Conservation (phyloP, 2,888 invertebrate genomes). For the Parapristionchus giblindavisi region DNA sequence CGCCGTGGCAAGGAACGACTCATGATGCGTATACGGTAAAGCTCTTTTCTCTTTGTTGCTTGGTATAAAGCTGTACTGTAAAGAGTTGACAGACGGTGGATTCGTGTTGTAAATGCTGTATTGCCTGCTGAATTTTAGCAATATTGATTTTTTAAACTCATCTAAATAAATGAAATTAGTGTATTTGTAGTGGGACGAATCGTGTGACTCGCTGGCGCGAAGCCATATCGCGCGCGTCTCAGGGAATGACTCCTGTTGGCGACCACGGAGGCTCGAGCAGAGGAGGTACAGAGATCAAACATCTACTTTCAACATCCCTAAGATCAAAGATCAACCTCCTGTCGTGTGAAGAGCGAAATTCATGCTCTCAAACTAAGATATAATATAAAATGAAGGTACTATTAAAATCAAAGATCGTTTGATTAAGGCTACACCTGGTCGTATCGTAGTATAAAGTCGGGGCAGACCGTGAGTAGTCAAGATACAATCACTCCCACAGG, state of each 20-base stretch:
- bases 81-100: too few relatives aligned
- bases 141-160: neutral
- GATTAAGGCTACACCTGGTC: constrained; percentile 14
- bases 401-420: neutral
- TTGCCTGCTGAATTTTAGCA: too few relatives aligned
- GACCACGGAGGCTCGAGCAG: neutral
- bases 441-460: neutral
- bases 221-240: constrained; percentile 4
- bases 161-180: neutral
- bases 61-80: neutral
- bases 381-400: neutral
- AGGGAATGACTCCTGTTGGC: constrained; percentile 14
- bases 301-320: too few relatives aligned
- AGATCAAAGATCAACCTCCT: too few relatives aligned
- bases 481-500: constrained; percentile 11
- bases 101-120: too few relatives aligned
- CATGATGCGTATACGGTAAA: constrained; percentile 17
- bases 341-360: too few relatives aligned
- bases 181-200: constrained; percentile 7
- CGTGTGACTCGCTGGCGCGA: constrained; percentile 26
- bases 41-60: neutral
- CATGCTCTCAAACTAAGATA: neutral
- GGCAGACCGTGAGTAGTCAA: neutral
- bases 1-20: constrained; percentile 16
- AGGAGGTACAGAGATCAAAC: neutral